Base-by-base conservation (phyloP, 2,888 invertebrate species). In the Saturnia pavonia region DNA sequence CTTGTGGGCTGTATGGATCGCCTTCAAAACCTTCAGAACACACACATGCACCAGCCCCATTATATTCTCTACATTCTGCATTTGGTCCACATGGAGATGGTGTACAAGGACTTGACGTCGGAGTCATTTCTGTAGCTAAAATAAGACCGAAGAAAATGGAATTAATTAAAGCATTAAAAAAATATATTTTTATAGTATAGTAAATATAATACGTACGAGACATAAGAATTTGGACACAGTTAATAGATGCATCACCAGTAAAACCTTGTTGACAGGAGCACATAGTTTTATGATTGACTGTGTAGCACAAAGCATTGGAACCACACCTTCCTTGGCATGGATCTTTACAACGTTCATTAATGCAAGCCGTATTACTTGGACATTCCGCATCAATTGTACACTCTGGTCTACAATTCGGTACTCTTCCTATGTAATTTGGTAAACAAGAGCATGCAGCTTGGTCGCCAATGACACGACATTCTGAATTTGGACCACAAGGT, bases 71-170 rank as follows among this genome's bases (percentile, higher is more conserved):
- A 80, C 97, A 98, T 88, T 97, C 97, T 3, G 97, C 97, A 80
- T 97, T 97, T 8, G 96, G 96, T 57, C 98, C 98, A 83, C 98
- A 98, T 1, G 97, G 97, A 71, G 97, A 97, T 69, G 97, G 97
- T 70, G 94, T 94, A 82, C 98, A 97, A 8, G 98, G 97, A 76
- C 97, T 96, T n/a, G 95, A 86, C 65, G 95, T 94, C 67, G 96
- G 95, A 71, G 95, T 94, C 80, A 94, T 94, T 87, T 96, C 95
- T 14, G 96, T 95, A 34, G 95, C 95, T 95, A 83, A 73, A 82
- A 83, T 66, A 87, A 88, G 85, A 75, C 71, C 75, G 77, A 74
- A 14, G 25, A 40, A 48, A 2, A 34, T 34, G 25, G 48, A 27
- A 65, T 34, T 60, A 60, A 14, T 60, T 25, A 60, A 60, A 60